phyloP scores from a whole-genome alignment of 2,797 vertebrate species.

The Chrosomus eos region DNA sequence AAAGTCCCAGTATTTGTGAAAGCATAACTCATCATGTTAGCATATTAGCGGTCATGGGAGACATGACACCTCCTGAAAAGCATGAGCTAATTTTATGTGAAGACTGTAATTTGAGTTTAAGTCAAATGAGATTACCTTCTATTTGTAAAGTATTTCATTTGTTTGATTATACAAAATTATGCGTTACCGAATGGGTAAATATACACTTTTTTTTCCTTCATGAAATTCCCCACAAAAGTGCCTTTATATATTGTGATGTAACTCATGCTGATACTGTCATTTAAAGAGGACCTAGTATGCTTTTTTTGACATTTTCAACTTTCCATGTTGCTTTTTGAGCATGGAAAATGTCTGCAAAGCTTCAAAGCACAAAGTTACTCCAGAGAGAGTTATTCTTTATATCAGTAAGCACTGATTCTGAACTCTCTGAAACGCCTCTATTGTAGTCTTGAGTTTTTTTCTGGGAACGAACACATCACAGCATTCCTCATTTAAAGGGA shows the following conservation, averaged over 20 bases:
- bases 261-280: neutral
- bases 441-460: neutral
- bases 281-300: neutral
- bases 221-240: neutral
- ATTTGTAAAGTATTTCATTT: neutral
- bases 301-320: neutral
- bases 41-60: slow-evolving; percentile 36
- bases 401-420: neutral
- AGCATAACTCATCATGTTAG: slow-evolving; percentile 22
- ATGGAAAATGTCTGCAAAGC: neutral
- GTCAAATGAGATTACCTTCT: neutral
- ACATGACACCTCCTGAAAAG: slow-evolving; percentile 33
- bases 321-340: neutral
- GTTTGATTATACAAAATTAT: neutral
- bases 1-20: slow-evolving; percentile 17
- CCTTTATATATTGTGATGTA: neutral
- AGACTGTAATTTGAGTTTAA: slow-evolving; percentile 17
- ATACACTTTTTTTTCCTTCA: neutral
- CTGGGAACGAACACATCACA: neutral
- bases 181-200: neutral
- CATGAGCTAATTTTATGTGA: slow-evolving; percentile 14
- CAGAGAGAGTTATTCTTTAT: neutral
- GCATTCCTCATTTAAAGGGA: neutral
- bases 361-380: neutral
- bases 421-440: neutral